Conservation (phyloP, 2,113 vertebrate species). For the western clawed frog (Xenopus tropicalis) region DNA sequence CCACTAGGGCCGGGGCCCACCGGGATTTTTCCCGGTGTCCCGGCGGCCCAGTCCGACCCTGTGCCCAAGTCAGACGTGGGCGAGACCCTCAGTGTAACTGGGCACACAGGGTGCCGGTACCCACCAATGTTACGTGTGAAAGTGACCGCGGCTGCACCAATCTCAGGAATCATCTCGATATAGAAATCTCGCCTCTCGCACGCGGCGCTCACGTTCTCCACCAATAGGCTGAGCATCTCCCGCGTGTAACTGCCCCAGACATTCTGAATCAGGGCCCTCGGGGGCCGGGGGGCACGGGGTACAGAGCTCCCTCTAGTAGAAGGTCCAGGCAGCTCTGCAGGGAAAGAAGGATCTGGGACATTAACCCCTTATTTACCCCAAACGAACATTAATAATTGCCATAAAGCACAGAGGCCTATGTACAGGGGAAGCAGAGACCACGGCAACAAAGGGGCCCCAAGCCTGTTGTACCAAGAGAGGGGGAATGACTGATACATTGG, state of each 20-base stretch:
- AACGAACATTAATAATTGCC: no score
- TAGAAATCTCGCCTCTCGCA: constrained; percentile 57
- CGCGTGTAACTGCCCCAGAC: constrained; percentile 46
- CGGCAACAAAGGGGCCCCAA: no score
- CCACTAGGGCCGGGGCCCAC: no score
- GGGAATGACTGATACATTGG: no score
- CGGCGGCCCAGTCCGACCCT: no score
- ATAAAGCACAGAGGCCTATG: no score
- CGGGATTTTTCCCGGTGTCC: no score
- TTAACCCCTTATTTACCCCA: no score
- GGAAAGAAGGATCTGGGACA: background rate
- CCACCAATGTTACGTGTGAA: constrained; percentile 68
- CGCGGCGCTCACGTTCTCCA: constrained; percentile 66
- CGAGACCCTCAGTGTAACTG: no score
- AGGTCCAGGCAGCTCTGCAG: background rate
- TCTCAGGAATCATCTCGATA: constrained; percentile 74
- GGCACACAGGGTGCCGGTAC: constrained; percentile 3
- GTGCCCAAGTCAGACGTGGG: no score
- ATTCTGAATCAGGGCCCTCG: constrained; percentile 66
- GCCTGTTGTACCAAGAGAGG: no score
- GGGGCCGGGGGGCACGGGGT: constrained; percentile 9
- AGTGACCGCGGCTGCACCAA: constrained; percentile 60
- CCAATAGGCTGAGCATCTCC: constrained; percentile 60
- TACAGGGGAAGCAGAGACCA: no score
- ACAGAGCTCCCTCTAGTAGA: background rate